Conservation (phyloP, 2,113 vertebrate species). For the Hippolais icterina region DNA sequence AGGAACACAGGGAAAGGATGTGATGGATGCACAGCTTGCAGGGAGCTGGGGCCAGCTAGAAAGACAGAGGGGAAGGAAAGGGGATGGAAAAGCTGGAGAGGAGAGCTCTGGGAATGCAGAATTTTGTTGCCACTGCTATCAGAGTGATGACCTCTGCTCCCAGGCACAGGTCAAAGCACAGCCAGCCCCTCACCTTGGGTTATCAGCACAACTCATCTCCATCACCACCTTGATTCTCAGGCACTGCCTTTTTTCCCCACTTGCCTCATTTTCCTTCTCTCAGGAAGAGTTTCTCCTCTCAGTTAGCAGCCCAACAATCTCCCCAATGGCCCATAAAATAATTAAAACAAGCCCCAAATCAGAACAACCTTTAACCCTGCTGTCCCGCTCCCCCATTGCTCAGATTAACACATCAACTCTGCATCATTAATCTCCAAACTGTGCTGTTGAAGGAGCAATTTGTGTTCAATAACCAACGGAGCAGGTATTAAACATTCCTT, state of each 20-base stretch:
- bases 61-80: neutral
- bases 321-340: neutral
- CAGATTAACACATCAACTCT: constrained; percentile 48
- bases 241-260: neutral
- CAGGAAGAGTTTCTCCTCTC: neutral
- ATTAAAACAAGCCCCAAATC: neutral
- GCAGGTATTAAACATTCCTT: constrained; percentile 37
- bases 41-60: neutral
- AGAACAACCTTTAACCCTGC: constrained; percentile 15
- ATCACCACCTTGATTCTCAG: rapidly evolving
- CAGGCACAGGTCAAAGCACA: neutral
- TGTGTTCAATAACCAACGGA: neutral
- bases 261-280: rapidly evolving
- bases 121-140: neutral
- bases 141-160: neutral
- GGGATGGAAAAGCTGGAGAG: neutral
- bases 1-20: neutral
- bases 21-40: neutral
- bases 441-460: constrained; percentile 70
- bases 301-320: neutral
- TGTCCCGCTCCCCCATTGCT: rapidly evolving
- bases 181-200: rapidly evolving
- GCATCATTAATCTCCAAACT: constrained; percentile 72
- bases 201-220: neutral
- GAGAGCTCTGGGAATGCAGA: neutral